A percentile compares a stretch with the other conserved stretches of the same genome.
phyloP scores from a whole-genome alignment of 2,888 invertebrate genomes.

The Athalia cordata region DNA sequence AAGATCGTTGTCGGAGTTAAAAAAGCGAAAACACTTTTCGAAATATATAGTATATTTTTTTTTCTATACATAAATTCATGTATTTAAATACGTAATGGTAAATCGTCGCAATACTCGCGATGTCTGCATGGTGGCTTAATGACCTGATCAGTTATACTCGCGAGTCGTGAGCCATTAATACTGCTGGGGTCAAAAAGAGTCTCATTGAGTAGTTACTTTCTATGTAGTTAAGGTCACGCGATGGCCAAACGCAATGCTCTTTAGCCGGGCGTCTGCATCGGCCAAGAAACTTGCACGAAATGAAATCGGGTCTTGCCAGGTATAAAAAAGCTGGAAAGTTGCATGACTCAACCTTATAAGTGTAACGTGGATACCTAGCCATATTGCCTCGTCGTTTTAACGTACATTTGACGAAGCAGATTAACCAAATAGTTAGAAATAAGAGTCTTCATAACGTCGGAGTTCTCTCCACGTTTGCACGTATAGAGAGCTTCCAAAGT shows the following conservation, averaged over 20 bases:
- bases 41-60: neutral
- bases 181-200: neutral
- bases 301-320: neutral
- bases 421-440: neutral
- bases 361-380: neutral
- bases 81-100: too few species aligned
- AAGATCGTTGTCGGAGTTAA: neutral
- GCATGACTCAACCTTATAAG: neutral
- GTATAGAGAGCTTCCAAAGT: too few species aligned
- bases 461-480: too few species aligned
- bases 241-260: slow-evolving; percentile 15
- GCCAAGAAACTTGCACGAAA: slow-evolving; percentile 12
- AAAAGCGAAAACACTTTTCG: neutral
- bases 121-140: slow-evolving; percentile 9
- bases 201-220: neutral
- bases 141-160: slow-evolving; percentile 39
- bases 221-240: slow-evolving; percentile 35
- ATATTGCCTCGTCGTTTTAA: neutral
- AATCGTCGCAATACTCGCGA: neutral
- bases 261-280: slow-evolving; percentile 13
- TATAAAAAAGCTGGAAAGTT: neutral
- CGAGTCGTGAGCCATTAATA: slow-evolving; percentile 14
- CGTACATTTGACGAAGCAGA: too few species aligned
- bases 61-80: too few species aligned
- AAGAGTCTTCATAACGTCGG: neutral